These are phyloP conservation scores for Aphelenchoides besseyi DNA, from an alignment of 1,140 invertebrate species.

Conservation along the genomic window DNA sequence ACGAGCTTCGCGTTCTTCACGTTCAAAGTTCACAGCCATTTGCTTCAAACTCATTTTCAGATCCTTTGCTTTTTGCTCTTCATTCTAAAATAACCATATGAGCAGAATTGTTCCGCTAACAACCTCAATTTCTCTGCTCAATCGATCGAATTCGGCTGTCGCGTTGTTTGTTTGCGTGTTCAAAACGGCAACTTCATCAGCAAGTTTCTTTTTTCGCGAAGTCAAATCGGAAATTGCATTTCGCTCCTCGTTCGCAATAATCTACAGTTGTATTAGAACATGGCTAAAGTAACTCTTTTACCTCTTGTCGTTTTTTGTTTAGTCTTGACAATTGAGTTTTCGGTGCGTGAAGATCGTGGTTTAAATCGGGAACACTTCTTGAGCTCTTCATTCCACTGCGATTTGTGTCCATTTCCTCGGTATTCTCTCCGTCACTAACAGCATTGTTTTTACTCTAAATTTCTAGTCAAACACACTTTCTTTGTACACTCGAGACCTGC, in stretches of 20 bases:
- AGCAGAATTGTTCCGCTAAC: background rate
- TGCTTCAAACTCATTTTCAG: background rate
- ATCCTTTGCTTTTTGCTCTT: slow-evolving; percentile 10
- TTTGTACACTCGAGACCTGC: background rate
- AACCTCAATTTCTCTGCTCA: slow-evolving; percentile 24
- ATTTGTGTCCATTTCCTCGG: background rate
- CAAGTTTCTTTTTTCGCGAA: slow-evolving; percentile 25
- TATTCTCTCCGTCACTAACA: background rate
- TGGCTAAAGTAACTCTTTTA: slow-evolving; percentile 9
- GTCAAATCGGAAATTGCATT: slow-evolving; percentile 23
- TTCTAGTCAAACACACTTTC: background rate
- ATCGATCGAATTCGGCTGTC: slow-evolving; percentile 7
- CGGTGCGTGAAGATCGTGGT: background rate
- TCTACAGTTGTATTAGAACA: too few species aligned
- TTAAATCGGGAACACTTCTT: slow-evolving; percentile 2
- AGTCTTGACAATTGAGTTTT: slow-evolving; percentile 9
- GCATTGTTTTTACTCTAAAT: background rate
- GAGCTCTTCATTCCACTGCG: slow-evolving; percentile 8
- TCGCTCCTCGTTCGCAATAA: slow-evolving; percentile 22
- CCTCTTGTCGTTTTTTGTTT: slow-evolving; percentile 11
- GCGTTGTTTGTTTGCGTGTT: slow-evolving; percentile 22
- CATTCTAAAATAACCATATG: slow-evolving; percentile 7
- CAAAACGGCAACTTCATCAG: slow-evolving; percentile 14
- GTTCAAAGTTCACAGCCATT: slow-evolving; percentile 1
- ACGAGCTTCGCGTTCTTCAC: slow-evolving; percentile 11